Conservation (phyloP, 1,140 invertebrate genomes). For the Macrotrachela quadricornifera region DNA sequence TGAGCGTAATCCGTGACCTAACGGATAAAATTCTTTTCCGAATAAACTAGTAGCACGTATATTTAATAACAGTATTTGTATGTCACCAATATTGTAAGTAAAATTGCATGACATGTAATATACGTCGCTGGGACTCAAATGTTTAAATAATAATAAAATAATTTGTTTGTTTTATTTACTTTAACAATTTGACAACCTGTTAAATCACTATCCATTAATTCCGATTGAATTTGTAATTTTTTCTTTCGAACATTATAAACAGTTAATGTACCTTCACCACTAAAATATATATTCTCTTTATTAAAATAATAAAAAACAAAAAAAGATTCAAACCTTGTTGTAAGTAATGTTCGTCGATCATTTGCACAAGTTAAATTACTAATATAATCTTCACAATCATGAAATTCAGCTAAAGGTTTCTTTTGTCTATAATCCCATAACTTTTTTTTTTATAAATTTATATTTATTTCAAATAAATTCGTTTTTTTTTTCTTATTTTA, state of each 20-base stretch:
- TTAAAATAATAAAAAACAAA: too few relatives aligned
- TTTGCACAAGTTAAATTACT: slow-evolving; percentile 58
- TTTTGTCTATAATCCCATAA: slow-evolving; percentile 52
- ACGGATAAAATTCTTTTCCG: too few relatives aligned
- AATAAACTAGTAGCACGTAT: too few relatives aligned
- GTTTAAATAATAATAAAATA: not conserved
- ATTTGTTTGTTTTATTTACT: slow-evolving; percentile 13
- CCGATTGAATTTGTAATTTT: slow-evolving; percentile 38
- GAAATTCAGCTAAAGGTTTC: slow-evolving; percentile 40
- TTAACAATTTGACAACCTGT: slow-evolving; percentile 21
- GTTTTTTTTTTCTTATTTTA: not conserved
- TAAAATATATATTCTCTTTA: slow-evolving; percentile 16
- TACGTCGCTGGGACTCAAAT: too few relatives aligned
- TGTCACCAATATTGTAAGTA: too few relatives aligned
- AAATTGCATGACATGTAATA: too few relatives aligned
- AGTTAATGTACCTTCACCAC: slow-evolving; percentile 65
- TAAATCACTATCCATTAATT: slow-evolving; percentile 29
- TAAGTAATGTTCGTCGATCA: slow-evolving; percentile 50
- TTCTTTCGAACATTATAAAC: slow-evolving; percentile 56
- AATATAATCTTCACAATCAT: slow-evolving; percentile 63
- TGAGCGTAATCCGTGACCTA: too few relatives aligned
- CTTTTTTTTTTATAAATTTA: slow-evolving; percentile 10
- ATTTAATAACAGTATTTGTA: too few relatives aligned
- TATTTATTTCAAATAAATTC: not conserved
- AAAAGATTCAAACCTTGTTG: too few relatives aligned